Percentiles rank a stretch among this genome's conserved stretches.
Evolutionary conservation across 2,888 invertebrate species (phyloP).

Genomic region (Amphiduros pacificus): DNA sequence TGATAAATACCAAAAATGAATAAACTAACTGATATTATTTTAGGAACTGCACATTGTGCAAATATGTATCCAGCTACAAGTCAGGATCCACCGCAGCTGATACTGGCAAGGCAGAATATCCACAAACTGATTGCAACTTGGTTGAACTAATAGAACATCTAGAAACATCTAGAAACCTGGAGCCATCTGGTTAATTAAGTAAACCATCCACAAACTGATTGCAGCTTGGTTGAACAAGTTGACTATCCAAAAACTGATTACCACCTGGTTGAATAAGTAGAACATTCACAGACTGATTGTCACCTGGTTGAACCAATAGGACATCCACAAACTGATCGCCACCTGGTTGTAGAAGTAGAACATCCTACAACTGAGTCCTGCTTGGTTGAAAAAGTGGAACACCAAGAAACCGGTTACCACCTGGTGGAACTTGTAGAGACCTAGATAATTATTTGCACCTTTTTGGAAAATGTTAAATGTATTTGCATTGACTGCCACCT

Average conservation of each 20-base stretch:
- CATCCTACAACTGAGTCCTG: no score
- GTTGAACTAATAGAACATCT: slow-evolving; percentile 61
- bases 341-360: slow-evolving; percentile 65
- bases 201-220: slow-evolving; percentile 63
- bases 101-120: slow-evolving; percentile 67
- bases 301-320: no score
- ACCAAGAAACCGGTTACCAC: slow-evolving; percentile 64
- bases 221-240: slow-evolving; percentile 65
- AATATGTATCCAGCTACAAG: slow-evolving; percentile 82
- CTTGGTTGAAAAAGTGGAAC: no score
- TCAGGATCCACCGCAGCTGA: slow-evolving; percentile 71
- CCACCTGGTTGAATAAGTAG: no score
- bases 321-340: slow-evolving; percentile 63
- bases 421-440: slow-evolving; percentile 65
- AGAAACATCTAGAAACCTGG: no score
- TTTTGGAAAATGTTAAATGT: slow-evolving; percentile 65
- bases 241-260: no score
- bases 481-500: slow-evolving; percentile 65
- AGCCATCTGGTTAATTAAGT: no score
- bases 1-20: no score
- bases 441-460: no score
- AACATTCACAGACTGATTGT: slow-evolving; percentile 63
- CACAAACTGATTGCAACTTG: slow-evolving; percentile 67
- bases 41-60: slow-evolving; percentile 90
- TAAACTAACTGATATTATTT: not conserved